Conservation (phyloP, 2,888 invertebrate species). For the Rhorus exstirpatorius region DNA sequence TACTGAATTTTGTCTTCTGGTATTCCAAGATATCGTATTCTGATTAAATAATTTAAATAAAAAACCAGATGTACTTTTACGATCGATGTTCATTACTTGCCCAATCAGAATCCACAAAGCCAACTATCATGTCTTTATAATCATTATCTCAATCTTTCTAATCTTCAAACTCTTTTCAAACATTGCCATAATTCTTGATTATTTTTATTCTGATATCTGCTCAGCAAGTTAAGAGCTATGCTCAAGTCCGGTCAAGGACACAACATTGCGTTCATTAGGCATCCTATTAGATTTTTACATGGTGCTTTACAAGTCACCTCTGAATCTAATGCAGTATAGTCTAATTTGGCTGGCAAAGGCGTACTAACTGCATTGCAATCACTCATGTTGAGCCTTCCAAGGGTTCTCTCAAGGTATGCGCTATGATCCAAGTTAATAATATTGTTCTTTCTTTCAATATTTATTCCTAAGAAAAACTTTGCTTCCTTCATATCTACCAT, state of each 20-base stretch:
- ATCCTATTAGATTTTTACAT: no score
- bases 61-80: no score
- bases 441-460: constrained; percentile 41
- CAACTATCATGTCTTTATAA: no score
- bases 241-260: constrained; percentile 45
- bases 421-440: constrained; percentile 38
- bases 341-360: constrained; percentile 37
- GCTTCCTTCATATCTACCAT: constrained; percentile 42
- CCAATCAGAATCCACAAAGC: no score
- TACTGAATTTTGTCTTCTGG: constrained; percentile 35
- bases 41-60: background rate
- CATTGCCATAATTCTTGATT: no score
- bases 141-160: no score
- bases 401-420: constrained; percentile 28
- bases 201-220: no score
- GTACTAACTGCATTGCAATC: constrained; percentile 40
- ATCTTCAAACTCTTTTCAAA: constrained; percentile 53
- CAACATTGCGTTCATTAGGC: no score
- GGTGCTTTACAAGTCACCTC: no score
- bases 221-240: constrained; percentile 21
- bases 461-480: constrained; percentile 27
- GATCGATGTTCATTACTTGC: no score
- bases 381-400: no score
- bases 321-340: constrained; percentile 50
- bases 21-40: constrained; percentile 27